phyloP scores from a whole-genome alignment of 2,113 vertebrate species.

The Hipposideros armiger region DNA sequence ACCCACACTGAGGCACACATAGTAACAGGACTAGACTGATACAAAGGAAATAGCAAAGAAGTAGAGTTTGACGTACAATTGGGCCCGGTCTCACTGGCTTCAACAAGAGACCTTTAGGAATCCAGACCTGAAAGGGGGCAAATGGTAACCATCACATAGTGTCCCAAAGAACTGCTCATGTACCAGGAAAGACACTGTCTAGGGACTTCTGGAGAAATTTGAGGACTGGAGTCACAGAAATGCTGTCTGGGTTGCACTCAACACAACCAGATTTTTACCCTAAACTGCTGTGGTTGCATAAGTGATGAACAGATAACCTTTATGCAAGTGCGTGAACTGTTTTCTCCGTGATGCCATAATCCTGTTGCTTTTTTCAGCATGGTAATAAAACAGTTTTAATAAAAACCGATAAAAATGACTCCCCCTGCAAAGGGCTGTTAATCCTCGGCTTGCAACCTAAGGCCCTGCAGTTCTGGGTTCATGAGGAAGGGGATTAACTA shows the following conservation, averaged over 20 bases:
- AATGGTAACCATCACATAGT: not conserved
- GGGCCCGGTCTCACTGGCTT: not conserved
- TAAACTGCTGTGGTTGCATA: not conserved
- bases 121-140: not conserved
- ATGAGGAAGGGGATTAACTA: conserved; percentile 43
- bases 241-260: not conserved
- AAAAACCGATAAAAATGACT: conserved; percentile 53
- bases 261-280: not conserved
- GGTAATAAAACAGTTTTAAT: conserved; percentile 65
- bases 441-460: not conserved
- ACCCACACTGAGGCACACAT: not conserved
- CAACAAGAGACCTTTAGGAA: not conserved
- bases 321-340: not conserved
- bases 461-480: not conserved
- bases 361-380: conserved; percentile 34
- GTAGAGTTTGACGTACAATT: not conserved
- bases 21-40: not conserved
- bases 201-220: not conserved
- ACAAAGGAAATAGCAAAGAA: not conserved
- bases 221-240: not conserved
- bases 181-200: not conserved
- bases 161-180: not conserved
- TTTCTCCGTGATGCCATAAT: conserved; percentile 32
- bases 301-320: not conserved
- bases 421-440: conserved; percentile 5